phyloP scores from a whole-genome alignment of 1,140 invertebrate genomes.

The Drosophila athabasca region DNA sequence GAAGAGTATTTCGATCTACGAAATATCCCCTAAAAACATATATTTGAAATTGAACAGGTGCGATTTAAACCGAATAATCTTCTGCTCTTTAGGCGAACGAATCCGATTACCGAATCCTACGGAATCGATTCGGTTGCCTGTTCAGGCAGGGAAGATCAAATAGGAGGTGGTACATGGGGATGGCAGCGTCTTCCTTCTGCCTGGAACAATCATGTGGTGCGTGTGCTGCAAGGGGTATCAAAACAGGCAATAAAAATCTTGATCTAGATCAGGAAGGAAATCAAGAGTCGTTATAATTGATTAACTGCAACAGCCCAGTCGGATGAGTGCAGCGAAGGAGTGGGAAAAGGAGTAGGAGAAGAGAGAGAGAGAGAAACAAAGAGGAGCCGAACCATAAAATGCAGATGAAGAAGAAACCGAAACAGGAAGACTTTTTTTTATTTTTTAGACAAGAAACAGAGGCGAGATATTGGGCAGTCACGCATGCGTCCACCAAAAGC shows the following conservation, averaged over 20 bases:
- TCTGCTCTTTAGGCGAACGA: no score
- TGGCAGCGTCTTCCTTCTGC: no score
- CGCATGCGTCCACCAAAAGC: slow-evolving; percentile 49
- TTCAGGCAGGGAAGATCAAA: no score
- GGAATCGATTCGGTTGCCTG: no score
- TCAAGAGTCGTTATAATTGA: slow-evolving; percentile 84
- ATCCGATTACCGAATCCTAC: no score
- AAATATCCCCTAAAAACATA: no score
- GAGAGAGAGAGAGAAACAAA: slow-evolving; percentile 21
- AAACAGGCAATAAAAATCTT: slow-evolving; percentile 62
- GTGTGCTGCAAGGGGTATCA: no score
- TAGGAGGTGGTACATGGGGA: no score
- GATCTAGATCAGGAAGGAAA: slow-evolving; percentile 83
- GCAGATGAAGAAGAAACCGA: slow-evolving; percentile 51
- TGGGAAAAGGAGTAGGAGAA: neutral
- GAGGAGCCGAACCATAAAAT: slow-evolving; percentile 18
- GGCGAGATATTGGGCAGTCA: slow-evolving; percentile 61
- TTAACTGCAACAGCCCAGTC: slow-evolving; percentile 71
- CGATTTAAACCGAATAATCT: no score
- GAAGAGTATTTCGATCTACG: no score
- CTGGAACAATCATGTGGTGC: no score
- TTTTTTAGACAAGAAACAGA: slow-evolving; percentile 16
- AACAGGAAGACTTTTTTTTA: slow-evolving; percentile 67
- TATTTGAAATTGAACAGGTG: no score
- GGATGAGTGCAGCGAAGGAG: slow-evolving; percentile 10